These are phyloP conservation scores for Anguilla japonica DNA, from an alignment of 2,113 vertebrate species.

Conservation along the genomic window DNA sequence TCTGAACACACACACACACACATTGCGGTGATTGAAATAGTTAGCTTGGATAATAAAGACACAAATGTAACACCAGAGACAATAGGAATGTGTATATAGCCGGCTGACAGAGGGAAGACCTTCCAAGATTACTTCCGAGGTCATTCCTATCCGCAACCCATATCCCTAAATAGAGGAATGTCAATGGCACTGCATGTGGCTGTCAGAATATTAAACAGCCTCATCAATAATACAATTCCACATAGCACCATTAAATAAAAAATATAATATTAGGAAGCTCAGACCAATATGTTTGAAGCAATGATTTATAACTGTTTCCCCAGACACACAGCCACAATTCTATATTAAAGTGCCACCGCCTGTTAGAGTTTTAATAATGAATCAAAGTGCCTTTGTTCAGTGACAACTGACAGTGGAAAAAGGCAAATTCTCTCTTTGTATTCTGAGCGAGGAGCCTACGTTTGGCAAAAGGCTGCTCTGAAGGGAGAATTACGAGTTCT, in stretches of 20 bases:
- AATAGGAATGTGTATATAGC: slow-evolving; percentile 13
- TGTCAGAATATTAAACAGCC: slow-evolving; percentile 24
- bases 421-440: background rate
- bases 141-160: slow-evolving; percentile 3
- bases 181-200: background rate
- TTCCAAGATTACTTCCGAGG: background rate
- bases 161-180: slow-evolving; percentile 11
- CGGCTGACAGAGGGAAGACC: background rate
- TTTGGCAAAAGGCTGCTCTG: slow-evolving; percentile 3
- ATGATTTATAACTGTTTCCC: slow-evolving; percentile 11
- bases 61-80: background rate
- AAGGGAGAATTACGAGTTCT: background rate
- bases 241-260: slow-evolving; percentile 24
- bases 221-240: slow-evolving; percentile 30
- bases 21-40: too few relatives aligned
- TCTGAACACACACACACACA: too few relatives aligned
- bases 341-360: slow-evolving; percentile 30
- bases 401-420: slow-evolving; percentile 9
- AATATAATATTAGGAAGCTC: slow-evolving; percentile 8
- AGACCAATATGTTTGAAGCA: slow-evolving; percentile 14
- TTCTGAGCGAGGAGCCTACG: background rate
- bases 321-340: slow-evolving; percentile 26
- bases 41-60: too few relatives aligned
- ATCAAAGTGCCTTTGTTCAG: slow-evolving; percentile 16
- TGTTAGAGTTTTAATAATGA: slow-evolving; percentile 17